Evolutionary conservation across 2,113 vertebrate genomes (phyloP), one percentile per base, ranked within the genome.

Genomic region (Microcebus lehilahytsara): DNA sequence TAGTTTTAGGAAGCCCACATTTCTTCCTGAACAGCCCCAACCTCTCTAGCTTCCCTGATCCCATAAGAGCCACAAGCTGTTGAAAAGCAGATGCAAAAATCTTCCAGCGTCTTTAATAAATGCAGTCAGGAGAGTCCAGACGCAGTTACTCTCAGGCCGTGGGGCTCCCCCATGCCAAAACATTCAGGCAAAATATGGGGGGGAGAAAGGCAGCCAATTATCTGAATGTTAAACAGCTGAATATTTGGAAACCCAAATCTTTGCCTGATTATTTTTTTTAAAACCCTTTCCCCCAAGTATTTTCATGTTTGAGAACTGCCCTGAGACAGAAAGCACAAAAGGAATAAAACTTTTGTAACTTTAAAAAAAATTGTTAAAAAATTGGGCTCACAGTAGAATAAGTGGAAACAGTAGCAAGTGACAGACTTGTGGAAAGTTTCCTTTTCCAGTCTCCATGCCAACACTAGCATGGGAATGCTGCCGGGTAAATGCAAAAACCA

Each of bases 321-420:
- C 66, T 81, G 58, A 93, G 85, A 93, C 49, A 56, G 42, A 95
- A 96, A 92, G 89, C 78, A 94, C 93, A 93, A 93, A 88, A 81
- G 46, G 66, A 84, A 85, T 96, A 60, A 86, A 91, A 85, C 77
- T 66, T 87, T 79, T 93, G 92, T 94, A 34, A 95, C 49, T 91
- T 97, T 79, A 13, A 83, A 88, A 49, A 96, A 98, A 97, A 72
- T 46, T 40, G 78, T 96, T 94, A 96, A 95, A 96, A 95, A 96
- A 95, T 85, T 91, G 84, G 85, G 96, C 77, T 91, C 53, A 37
- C 20, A 13, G 90, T 96, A 66, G 87, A 97, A 40, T 96, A 94
- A 97, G 94, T 97, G 95, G 96, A 97, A 98, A 97, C 97, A 97
- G 98, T 97, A 97, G 97, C 97, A 95, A 97, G 98, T 97, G 96